Conservation (phyloP, 2,797 vertebrate species). For the Neosilurus mollespiculum region DNA sequence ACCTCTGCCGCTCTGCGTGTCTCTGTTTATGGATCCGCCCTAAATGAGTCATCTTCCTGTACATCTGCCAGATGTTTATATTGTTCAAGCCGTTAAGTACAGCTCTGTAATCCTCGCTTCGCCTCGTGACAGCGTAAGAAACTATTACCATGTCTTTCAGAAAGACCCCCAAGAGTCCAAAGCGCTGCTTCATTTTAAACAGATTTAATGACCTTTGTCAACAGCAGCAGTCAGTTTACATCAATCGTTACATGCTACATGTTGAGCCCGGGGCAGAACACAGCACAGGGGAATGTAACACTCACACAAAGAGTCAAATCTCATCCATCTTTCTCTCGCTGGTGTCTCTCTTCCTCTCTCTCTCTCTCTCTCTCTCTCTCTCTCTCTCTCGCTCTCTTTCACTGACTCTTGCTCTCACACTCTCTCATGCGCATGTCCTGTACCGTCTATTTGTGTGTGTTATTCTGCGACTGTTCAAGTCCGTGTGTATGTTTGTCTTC, state of each 20-base stretch:
- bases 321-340: constrained; percentile 9
- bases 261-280: constrained; percentile 36
- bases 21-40: no score
- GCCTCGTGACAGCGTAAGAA: neutral
- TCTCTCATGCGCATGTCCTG: neutral
- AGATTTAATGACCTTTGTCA: constrained; percentile 46
- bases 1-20: no score
- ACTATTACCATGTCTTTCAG: neutral
- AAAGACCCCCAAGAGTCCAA: constrained; percentile 10
- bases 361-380: neutral
- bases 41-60: no score
- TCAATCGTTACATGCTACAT: constrained; percentile 37
- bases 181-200: constrained; percentile 33
- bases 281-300: constrained; percentile 36
- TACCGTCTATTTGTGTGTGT: neutral
- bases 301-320: constrained; percentile 33
- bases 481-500: neutral
- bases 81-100: no score
- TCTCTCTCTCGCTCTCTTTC: neutral
- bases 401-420: neutral
- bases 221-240: constrained; percentile 36
- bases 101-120: no score
- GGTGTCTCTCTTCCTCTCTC: constrained; percentile 5
- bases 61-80: no score
- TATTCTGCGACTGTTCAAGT: no score